Conservation (phyloP, 92 coral and sea anemone species). For the Parazoanthus atlanticus region DNA sequence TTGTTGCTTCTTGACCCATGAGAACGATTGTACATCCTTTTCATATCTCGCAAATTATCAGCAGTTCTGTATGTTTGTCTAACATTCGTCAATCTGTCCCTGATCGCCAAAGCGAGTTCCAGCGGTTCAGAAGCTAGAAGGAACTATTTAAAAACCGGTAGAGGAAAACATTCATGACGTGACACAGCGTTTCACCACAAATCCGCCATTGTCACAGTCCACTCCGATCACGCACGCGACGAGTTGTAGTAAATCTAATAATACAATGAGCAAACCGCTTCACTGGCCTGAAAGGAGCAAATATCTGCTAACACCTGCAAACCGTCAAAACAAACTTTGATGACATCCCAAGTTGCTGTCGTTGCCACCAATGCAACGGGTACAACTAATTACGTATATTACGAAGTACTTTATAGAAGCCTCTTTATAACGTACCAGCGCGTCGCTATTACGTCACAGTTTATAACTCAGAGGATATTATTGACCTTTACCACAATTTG, state of each 20-base stretch:
- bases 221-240: slow-evolving; percentile 15
- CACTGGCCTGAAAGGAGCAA: not conserved
- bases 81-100: slow-evolving; percentile 2
- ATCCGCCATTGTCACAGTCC: not conserved
- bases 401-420: not conserved
- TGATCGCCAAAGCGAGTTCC: too few species aligned
- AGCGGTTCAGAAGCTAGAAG: too few species aligned
- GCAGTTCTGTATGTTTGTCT: not conserved
- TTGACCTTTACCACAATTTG: too few species aligned
- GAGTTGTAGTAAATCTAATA: not conserved
- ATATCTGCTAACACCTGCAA: not conserved
- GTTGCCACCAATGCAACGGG: too few species aligned
- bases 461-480: too few species aligned
- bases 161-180: not conserved
- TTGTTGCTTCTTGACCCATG: slow-evolving; percentile 43
- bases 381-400: too few species aligned
- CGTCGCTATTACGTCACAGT: too few species aligned
- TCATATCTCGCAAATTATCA: not conserved
- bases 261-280: too few species aligned
- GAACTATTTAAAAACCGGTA: too few species aligned
- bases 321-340: not conserved
- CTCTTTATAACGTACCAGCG: not conserved
- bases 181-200: not conserved
- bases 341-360: too few species aligned
- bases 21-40: slow-evolving; percentile 1